Evolutionary conservation across 2,797 vertebrate genomes (phyloP).

Genomic region (Acrossocheilus wenchowensis): DNA sequence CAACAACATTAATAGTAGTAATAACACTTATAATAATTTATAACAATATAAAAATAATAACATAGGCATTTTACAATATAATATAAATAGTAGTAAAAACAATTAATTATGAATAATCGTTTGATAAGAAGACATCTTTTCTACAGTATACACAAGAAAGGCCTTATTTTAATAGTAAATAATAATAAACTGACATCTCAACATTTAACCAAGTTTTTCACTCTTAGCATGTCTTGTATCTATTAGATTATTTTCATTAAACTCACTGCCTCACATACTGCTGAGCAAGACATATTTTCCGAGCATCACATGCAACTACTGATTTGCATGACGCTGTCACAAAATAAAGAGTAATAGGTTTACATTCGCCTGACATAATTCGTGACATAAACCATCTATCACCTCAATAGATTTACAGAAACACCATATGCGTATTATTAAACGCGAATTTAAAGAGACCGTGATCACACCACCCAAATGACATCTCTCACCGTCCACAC

Average conservation of each 20-base stretch:
- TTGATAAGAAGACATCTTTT: background rate
- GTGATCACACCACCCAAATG: background rate
- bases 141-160: background rate
- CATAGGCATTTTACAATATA: background rate
- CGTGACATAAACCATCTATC: background rate
- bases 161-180: background rate
- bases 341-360: slow-evolving; percentile 19
- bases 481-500: slow-evolving; percentile 6
- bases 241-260: background rate
- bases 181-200: background rate
- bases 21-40: background rate
- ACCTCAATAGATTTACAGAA: background rate
- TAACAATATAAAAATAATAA: background rate
- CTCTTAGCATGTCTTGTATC: background rate
- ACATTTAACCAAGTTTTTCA: background rate
- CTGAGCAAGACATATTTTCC: background rate
- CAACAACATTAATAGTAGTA: background rate
- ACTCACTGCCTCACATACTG: no score
- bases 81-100: background rate
- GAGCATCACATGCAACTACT: background rate
- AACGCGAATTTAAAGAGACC: background rate
- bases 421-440: background rate
- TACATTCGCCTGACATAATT: background rate
- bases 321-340: slow-evolving; percentile 17
- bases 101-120: background rate